Base-by-base conservation (phyloP, 2,888 invertebrate species). In the Branchellion lobata region DNA sequence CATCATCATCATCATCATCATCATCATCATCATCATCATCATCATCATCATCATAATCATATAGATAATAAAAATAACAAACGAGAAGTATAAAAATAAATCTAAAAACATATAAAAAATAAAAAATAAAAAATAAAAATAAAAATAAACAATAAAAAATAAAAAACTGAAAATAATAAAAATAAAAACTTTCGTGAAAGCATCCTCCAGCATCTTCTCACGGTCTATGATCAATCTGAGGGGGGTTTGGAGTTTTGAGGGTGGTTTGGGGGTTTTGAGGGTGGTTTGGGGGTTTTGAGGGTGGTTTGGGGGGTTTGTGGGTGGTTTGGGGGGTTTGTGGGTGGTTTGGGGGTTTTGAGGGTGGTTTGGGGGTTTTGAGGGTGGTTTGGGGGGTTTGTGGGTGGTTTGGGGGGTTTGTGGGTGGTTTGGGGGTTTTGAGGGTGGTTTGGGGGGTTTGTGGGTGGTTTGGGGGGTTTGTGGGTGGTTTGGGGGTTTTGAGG, bases 201-300 rank as follows among this genome's bases (percentile, higher is more conserved):
- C 96, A 88, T 98, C 98, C 89, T 96, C 96, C 81, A 98, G 89
- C 69, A 98, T 90, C 87, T 96, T 93, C 84, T 96, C 95, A 84
- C 98, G 91, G 78, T 96, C 91, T 83, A 98, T 94, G 87, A 95
- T 94, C 83, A 97, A 90, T 87, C 96, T 96, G 89, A 24, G 86
- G 21, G 18, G 27, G n/a, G 21, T n/a, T n/a, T n/a, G 14, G 47
- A 3, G 36, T 73, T 36, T 47, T 8, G 27, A 21, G 65, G 27
- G 29, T 65, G 27, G 65, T 65, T 27, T 65, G 8, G 65, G 65
- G 5, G 40, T 5, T 40, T n/a, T n/a, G n/a, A n/a, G n/a, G n/a
- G n/a, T n/a, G n/a, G n/a, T n/a, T n/a, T n/a, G n/a, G n/a, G n/a
- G n/a, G n/a, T n/a, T n/a, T n/a, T n/a, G n/a, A n/a, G n/a, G n/a